Conservation (phyloP, 2,888 invertebrate species). For the Eilema sororculum region DNA sequence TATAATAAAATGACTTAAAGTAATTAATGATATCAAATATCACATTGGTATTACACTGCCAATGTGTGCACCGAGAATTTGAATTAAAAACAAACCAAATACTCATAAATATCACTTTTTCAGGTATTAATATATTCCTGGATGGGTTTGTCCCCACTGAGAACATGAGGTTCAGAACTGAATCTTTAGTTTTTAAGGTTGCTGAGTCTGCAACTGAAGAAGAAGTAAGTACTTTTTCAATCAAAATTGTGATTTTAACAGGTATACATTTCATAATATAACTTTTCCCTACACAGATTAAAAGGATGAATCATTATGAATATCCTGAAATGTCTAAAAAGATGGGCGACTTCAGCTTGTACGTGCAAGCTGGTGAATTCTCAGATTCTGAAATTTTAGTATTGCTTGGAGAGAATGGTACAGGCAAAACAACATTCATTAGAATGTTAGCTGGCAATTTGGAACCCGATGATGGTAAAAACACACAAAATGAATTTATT, state of each 20-base stretch:
- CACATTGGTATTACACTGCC: too few relatives aligned
- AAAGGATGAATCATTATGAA: slow-evolving; percentile 98
- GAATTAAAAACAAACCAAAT: not conserved
- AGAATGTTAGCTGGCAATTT: slow-evolving; percentile 98
- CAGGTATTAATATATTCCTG: slow-evolving; percentile 98
- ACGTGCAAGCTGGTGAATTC: slow-evolving; percentile 96
- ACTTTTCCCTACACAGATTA: slow-evolving; percentile 83
- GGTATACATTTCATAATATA: not conserved
- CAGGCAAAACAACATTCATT: slow-evolving; percentile 99
- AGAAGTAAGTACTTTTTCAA: slow-evolving; percentile 86
- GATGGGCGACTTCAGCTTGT: slow-evolving; percentile 92
- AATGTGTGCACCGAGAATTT: too few relatives aligned
- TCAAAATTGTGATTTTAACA: not conserved
- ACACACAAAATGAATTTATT: not conserved
- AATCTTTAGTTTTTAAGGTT: slow-evolving; percentile 98
- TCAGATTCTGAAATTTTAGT: slow-evolving; percentile 99
- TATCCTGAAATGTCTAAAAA: slow-evolving; percentile 97
- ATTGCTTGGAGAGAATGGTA: slow-evolving; percentile 98
- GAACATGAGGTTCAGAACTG: slow-evolving; percentile 98
- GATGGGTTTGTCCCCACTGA: slow-evolving; percentile 99
- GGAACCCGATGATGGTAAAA: slow-evolving; percentile 92
- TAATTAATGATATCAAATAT: too few relatives aligned
- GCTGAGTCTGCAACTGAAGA: slow-evolving; percentile 99
- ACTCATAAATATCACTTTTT: slow-evolving; percentile 28
- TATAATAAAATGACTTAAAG: not conserved